phyloP scores from a whole-genome alignment of 2,888 invertebrate species.

The Calameuta pallipes region DNA sequence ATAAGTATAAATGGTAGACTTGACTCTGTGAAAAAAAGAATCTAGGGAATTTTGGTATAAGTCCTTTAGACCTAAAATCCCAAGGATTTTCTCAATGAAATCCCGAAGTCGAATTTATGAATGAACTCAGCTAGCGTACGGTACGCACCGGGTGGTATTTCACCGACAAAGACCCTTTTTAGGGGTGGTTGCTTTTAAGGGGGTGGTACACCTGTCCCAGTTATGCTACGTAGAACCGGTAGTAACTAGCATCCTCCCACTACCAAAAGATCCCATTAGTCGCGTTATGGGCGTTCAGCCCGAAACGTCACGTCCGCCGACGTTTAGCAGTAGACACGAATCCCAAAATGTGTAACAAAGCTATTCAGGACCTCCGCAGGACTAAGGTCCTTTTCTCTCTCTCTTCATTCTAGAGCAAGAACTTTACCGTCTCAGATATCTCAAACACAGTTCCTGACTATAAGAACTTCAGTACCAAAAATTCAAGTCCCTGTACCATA shows the following conservation, averaged over 20 bases:
- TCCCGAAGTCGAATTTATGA: constrained; percentile 29
- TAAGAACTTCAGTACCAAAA: background rate
- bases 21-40: background rate
- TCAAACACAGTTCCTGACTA: too few relatives aligned
- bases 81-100: constrained; percentile 30
- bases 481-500: background rate
- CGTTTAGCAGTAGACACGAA: background rate
- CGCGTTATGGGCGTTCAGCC: background rate
- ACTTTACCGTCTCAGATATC: background rate
- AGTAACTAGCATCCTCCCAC: constrained; percentile 6
- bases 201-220: constrained; percentile 33
- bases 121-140: constrained; percentile 27
- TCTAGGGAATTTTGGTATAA: background rate
- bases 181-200: constrained; percentile 12
- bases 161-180: constrained; percentile 24
- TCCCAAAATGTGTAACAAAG: background rate
- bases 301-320: constrained; percentile 2
- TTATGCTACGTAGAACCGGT: constrained; percentile 6
- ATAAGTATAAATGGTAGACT: background rate
- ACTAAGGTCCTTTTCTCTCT: background rate
- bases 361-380: background rate
- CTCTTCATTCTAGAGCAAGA: background rate
- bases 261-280: background rate
- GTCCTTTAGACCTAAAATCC: background rate
- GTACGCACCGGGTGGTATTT: constrained; percentile 26